Conservation (phyloP, 1,140 invertebrate species). For the Saccostrea cuccullata region DNA sequence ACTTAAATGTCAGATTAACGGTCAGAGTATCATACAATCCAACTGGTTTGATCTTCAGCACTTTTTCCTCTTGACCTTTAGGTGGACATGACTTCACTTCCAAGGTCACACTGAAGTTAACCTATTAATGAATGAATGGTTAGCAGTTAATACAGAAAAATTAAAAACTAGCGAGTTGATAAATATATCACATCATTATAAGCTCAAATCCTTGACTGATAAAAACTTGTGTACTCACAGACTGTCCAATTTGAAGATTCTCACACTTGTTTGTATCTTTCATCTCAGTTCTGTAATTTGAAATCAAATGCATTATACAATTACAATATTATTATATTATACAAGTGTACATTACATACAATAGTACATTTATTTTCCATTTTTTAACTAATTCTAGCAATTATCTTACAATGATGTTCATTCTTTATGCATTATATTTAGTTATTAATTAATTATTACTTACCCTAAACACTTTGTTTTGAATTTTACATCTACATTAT, state of each 20-base stretch:
- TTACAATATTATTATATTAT: too few species aligned
- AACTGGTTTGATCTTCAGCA: slow-evolving; percentile 93
- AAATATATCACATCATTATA: too few species aligned
- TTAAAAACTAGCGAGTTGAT: too few species aligned
- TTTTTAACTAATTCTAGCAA: too few species aligned
- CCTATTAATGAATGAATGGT: slow-evolving; percentile 66
- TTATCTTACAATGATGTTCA: too few species aligned
- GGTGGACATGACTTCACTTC: slow-evolving; percentile 84
- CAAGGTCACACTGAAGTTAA: slow-evolving; percentile 81
- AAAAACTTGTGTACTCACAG: slow-evolving; percentile 69
- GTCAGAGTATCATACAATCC: slow-evolving; percentile 92
- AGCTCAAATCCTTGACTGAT: too few species aligned
- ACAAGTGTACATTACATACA: too few species aligned
- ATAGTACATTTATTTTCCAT: too few species aligned
- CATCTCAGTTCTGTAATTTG: slow-evolving; percentile 67
- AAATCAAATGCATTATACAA: too few species aligned
- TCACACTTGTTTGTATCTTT: slow-evolving; percentile 85
- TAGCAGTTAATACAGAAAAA: too few species aligned
- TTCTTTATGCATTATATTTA: background rate
- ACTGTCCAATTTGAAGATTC: slow-evolving; percentile 89
- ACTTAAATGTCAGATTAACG: slow-evolving; percentile 92
- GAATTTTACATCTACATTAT: slow-evolving; percentile 91
- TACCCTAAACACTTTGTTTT: slow-evolving; percentile 88
- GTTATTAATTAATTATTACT: slow-evolving; percentile 48
- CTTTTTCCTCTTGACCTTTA: slow-evolving; percentile 80